A percentile compares a stretch with the other conserved stretches of the same genome.
These are phyloP conservation scores for Hirtodrosophila trivittata DNA, from an alignment of 2,888 invertebrate species.

Conservation along the genomic window DNA sequence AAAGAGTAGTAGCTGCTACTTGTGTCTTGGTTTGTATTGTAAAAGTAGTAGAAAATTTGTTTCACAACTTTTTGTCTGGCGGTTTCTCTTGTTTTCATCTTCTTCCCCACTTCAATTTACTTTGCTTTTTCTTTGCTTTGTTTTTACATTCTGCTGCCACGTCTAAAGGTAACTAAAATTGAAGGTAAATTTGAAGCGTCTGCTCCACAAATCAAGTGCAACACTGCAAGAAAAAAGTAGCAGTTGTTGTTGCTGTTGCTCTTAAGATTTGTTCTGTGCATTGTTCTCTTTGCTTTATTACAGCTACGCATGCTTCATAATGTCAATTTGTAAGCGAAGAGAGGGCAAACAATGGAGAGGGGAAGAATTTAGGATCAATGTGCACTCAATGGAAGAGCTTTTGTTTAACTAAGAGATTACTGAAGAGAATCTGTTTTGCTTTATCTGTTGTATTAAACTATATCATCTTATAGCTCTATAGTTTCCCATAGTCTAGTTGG, in stretches of 20 bases:
- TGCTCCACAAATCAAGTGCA: conserved; percentile 62
- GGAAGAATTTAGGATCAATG: conserved; percentile 23
- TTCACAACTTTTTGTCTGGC: conserved; percentile 37
- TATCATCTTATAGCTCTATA: not conserved
- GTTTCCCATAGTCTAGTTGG: conserved; percentile 3
- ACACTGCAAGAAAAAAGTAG: conserved; percentile 28
- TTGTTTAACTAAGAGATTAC: not conserved
- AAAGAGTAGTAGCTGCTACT: conserved; percentile 12
- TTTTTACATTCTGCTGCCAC: conserved; percentile 21
- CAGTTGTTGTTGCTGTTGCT: conserved; percentile 31
- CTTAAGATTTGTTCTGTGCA: conserved; percentile 49
- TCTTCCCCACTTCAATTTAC: conserved; percentile 15
- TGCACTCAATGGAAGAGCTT: conserved; percentile 13
- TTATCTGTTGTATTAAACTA: no score
- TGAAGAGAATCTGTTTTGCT: no score
- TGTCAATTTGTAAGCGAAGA: conserved; percentile 44
- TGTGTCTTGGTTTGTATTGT: no score
- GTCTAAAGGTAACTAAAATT: conserved; percentile 22
- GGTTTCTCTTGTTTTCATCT: conserved; percentile 4
- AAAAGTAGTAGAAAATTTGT: conserved; percentile 39
- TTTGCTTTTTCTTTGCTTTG: conserved; percentile 26
- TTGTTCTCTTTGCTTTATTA: conserved; percentile 40
- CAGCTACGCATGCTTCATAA: conserved; percentile 46
- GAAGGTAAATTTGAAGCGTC: conserved; percentile 47
- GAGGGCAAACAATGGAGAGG: not conserved